Evolutionary conservation across 2,797 vertebrate genomes (phyloP), one percentile per base, ranked within the genome.

Genomic region (Poecilia wingei): DNA sequence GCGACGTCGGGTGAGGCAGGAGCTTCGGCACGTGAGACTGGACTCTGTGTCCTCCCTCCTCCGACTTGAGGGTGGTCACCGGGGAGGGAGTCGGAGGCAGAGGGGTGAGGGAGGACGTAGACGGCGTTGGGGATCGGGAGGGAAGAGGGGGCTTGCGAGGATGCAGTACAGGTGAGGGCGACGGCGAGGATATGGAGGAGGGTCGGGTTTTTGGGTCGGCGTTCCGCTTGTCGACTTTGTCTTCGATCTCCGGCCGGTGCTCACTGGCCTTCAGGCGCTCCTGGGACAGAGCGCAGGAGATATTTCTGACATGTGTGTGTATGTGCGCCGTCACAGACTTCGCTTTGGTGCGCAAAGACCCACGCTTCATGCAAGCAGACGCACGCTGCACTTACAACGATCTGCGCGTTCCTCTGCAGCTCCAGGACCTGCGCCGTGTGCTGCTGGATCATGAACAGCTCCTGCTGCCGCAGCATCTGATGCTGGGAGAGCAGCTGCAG

Each of bases 401-500:
- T 25, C 36, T 68, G 64, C 13, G 64, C 64, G 20, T 68, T 68
- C 64, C 64, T 68, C 64, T 68, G 64, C 22, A 68, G 64, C 36
- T 68, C 64, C 64, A 68, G 64, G 20, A 68, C 64, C 64, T 68
- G 64, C 33, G 64, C 64, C 16, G 51, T 41, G n/a, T 41, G 36
- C 53, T 45, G 98, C 92, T 99, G 98, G 91, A 99, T 96, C 96
- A 99, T 97, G 88, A 98, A 96, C 5, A 99, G 91, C 91, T 99
- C 98, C 0, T 99, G 98, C 90, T 99, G 98, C 36, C 98, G 93
- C 59, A 99, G 95, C 88, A 99, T 96, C 93, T 99, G 98, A 91
- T 99, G 98, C 90, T 99, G 98, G 18, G 98, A 99, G 82, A 99
- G 96, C 13, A 99, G 96, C 95, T 99, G 98, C 66, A 99, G 97